Evolutionary conservation across 2,797 vertebrate genomes (phyloP), one percentile per base, ranked within the genome.

Genomic region (Argya squamiceps): DNA sequence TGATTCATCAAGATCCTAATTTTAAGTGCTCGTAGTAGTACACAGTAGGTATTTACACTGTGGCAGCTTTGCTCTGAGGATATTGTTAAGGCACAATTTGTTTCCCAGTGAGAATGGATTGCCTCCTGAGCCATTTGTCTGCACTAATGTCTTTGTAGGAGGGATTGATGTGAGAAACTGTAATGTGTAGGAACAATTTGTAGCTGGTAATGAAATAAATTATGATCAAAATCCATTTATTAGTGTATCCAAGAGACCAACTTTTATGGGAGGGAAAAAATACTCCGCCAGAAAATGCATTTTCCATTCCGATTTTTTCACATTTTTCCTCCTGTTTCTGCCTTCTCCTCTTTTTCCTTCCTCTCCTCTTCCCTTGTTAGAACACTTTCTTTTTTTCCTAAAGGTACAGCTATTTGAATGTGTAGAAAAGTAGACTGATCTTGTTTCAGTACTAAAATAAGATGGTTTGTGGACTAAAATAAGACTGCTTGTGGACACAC

Each of bases 141-240:
- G 60, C 69, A 16, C 49, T 92, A 81, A 84, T 91, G 70, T 50
- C 80, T 82, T 74, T 2, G 1, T 84, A 77, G 79, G 86, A 84
- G 43, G 23, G 93, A 93, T 71, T 64, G 75, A 93, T 92, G 63
- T 64, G 60, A 95, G 89, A 81, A 91, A 70, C 41, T 73, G 23
- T 88, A 53, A 70, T 79, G 44, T 92, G 77, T 86, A 79, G 82
- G 60, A 64, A 50, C 70, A 80, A 86, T 95, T 96, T 90, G 70
- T 92, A 74, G 44, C 26, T 93, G 87, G 49, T 92, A 81, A 85
- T 89, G 67, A 88, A 93, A 55, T 95, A 84, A 95, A 96, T 96
- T 69, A 85, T 92, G 37, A 88, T 76, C 50, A 56, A 96, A 94
- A 75, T 89, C 79, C 76, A 93, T 95, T 93, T 82, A 85, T 82